phyloP scores from a whole-genome alignment of 2,888 invertebrate species.

The Autographa gamma region DNA sequence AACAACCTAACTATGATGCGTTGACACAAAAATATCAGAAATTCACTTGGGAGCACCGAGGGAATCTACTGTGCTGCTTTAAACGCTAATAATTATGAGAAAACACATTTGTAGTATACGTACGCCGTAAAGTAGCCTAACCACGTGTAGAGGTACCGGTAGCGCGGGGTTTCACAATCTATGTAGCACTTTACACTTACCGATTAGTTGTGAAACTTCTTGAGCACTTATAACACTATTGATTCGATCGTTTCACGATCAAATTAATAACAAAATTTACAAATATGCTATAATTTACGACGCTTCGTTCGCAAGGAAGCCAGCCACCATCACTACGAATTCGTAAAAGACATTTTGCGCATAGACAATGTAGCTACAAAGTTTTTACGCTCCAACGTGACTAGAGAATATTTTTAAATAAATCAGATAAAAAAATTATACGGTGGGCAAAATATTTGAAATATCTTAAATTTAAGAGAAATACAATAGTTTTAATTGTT shows the following conservation, averaged over 20 bases:
- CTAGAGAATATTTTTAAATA: conserved; percentile 37
- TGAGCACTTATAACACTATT: conserved; percentile 86
- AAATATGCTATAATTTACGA: conserved; percentile 84
- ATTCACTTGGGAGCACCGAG: conserved; percentile 63
- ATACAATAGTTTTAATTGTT: neutral
- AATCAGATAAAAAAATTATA: neutral
- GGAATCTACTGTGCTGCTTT: conserved; percentile 60
- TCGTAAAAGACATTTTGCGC: conserved; percentile 87
- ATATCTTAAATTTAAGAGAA: neutral
- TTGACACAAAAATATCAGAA: conserved; percentile 66
- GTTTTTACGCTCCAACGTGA: conserved; percentile 69
- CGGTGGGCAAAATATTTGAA: neutral
- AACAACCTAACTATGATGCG: conserved; percentile 78
- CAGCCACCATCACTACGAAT: conserved; percentile 89
- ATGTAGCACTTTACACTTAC: conserved; percentile 84
- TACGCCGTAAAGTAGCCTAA: conserved; percentile 79
- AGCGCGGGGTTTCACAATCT: conserved; percentile 79
- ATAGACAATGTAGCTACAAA: conserved; percentile 84
- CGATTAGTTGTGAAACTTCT: conserved; percentile 85
- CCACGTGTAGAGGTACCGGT: conserved; percentile 87
- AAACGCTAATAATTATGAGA: conserved; percentile 65
- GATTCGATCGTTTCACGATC: conserved; percentile 77
- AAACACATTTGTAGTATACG: conserved; percentile 74
- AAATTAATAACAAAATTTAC: conserved; percentile 77
- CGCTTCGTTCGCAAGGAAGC: conserved; percentile 88